Base-by-base conservation (phyloP, 2,797 vertebrate genomes). In the Enteromius unitaeniatus region DNA sequence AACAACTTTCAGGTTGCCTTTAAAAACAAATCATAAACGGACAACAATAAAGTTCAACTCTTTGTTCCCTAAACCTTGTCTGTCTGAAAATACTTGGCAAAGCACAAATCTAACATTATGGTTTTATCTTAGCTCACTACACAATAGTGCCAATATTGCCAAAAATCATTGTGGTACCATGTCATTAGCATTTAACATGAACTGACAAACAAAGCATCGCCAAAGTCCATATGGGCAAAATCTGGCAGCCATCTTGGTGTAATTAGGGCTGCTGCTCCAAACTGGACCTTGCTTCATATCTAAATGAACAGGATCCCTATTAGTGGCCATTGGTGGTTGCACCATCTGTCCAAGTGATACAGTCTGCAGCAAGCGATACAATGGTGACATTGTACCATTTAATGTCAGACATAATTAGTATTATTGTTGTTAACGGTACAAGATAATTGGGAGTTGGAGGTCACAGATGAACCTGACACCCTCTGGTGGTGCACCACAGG, bases 371-470 rank as follows among this genome's bases (percentile, higher is more conserved):
- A 37, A 53, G 42, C 40, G 19, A 62, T 65, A 72, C 58, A 83
- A 82, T 58, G 23, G 60, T 78, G 74, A 72, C 58, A 82, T 53
- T 62, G 34, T 65, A 23, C 13, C 47, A 62, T 55, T 84, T 84
- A 74, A 67, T 72, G 65, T 68, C 68, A 74, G 28, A 69, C 67
- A 58, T 78, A 78, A 78, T 83, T 67, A 86, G 80, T 53, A 53
- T 37, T 55, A n/a, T 49, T 65, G 60, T 68, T 82, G 60, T 74
- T 79, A 51, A 86, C 79, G 68, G 49, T 62, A 60, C 47, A 37
- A 34, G 60, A 37, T 37, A 78, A 78, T 78, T 55, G 58, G 45
- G 76, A 42, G 13, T 47, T 70, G 55, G 40, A 74, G 37, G 14
- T 60, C 81, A 45, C 28, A 53, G 67, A 47, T 79, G 68, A 86